phyloP scores from a whole-genome alignment of 2,113 vertebrate species.

The Uria aalge region DNA sequence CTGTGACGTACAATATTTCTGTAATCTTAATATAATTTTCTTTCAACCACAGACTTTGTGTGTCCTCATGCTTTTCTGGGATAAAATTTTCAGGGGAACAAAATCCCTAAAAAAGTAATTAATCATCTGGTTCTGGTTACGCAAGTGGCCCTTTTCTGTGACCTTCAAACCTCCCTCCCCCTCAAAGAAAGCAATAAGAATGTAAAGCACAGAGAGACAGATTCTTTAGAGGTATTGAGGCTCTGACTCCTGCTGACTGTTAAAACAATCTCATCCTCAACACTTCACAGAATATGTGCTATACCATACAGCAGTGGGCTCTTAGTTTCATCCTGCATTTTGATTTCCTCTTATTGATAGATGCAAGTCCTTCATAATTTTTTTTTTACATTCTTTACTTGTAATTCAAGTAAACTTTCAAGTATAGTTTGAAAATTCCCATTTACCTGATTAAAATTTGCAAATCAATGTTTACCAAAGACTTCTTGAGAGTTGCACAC shows the following conservation, averaged over 20 bases:
- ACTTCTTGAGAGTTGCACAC: neutral
- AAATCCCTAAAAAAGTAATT: conserved; percentile 26
- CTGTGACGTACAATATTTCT: neutral
- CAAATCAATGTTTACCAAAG: neutral
- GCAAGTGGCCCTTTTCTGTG: neutral
- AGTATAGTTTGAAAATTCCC: neutral
- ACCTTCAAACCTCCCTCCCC: conserved; percentile 27
- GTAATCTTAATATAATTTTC: conserved; percentile 27
- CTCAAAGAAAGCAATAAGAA: conserved; percentile 37
- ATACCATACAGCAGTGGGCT: neutral
- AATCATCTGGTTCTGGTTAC: conserved; percentile 57
- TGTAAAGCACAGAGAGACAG: neutral
- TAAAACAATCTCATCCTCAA: neutral
- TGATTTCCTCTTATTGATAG: neutral
- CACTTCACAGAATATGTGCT: neutral
- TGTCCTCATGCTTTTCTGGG: neutral
- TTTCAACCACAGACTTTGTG: neutral
- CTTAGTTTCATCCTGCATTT: neutral
- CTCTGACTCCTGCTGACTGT: neutral
- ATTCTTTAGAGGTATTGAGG: neutral
- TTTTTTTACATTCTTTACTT: neutral
- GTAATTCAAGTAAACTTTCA: neutral
- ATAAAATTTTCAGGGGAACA: conserved; percentile 27
- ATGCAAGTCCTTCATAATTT: neutral
- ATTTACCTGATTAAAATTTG: neutral